These are phyloP conservation scores for Atherix ibis DNA, from an alignment of 2,888 invertebrate species.

Conservation along the genomic window DNA sequence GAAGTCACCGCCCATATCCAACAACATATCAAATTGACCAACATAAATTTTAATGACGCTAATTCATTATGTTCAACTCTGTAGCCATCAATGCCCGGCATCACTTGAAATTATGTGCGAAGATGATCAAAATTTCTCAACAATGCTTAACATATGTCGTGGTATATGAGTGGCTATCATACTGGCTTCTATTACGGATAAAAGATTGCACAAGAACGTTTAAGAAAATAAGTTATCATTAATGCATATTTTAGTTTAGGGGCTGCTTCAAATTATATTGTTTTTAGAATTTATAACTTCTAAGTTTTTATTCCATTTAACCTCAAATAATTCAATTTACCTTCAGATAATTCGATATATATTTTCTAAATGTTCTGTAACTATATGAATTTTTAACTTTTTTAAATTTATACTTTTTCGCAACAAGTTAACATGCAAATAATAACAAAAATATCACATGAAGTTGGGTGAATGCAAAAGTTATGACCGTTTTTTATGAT, in stretches of 20 bases:
- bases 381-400: not conserved
- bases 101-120: conserved; percentile 20
- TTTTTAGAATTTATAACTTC: too few species aligned
- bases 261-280: too few species aligned
- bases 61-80: too few species aligned
- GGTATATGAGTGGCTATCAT: conserved; percentile 90
- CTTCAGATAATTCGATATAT: too few species aligned
- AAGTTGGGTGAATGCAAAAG: too few species aligned
- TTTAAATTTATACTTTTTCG: too few species aligned
- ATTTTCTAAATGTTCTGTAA: too few species aligned
- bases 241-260: too few species aligned
- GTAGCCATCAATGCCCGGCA: conserved; percentile 30
- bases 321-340: not conserved
- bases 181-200: conserved; percentile 63
- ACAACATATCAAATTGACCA: conserved; percentile 2
- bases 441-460: conserved; percentile 55
- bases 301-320: too few species aligned
- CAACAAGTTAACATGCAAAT: conserved; percentile 7
- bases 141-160: conserved; percentile 85
- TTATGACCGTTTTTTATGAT: too few species aligned
- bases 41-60: conserved; percentile 1
- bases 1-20: conserved; percentile 1
- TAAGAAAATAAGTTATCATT: too few species aligned
- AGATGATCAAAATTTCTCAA: conserved; percentile 47
- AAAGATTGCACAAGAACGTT: conserved; percentile 17